Evolutionary conservation across 2,113 vertebrate species (phyloP).

Genomic region (Notothenia coriiceps): DNA sequence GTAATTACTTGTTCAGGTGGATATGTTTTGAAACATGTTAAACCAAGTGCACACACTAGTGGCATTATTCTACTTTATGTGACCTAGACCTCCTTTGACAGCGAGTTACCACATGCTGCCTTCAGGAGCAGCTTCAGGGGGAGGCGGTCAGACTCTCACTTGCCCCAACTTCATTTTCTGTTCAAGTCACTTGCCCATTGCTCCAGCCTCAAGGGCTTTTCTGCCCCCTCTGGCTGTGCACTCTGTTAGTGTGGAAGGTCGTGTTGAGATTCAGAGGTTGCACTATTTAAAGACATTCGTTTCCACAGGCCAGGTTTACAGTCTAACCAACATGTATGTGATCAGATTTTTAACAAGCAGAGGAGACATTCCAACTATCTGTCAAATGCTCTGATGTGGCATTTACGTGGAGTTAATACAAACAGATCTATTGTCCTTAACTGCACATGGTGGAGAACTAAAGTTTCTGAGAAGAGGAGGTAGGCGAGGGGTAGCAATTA

Average conservation of each 20-base stretch:
- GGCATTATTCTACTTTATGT: conserved; percentile 4
- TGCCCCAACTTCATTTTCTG: conserved; percentile 18
- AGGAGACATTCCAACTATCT: conserved; percentile 15
- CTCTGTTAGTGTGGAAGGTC: conserved; percentile 41
- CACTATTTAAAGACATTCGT: conserved; percentile 47
- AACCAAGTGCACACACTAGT: neutral
- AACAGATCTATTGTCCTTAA: neutral
- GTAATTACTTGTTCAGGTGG: neutral
- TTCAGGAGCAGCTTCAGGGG: conserved; percentile 2
- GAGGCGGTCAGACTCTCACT: conserved; percentile 11
- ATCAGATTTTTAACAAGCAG: conserved; percentile 22
- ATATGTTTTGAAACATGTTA: neutral
- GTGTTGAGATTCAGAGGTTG: conserved; percentile 56
- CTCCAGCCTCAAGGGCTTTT: conserved; percentile 7
- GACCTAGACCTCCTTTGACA: conserved; percentile 15
- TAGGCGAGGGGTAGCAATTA: neutral
- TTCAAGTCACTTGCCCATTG: conserved; percentile 19
- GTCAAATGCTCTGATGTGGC: conserved; percentile 16
- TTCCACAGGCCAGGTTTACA: conserved; percentile 19
- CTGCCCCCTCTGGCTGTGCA: conserved; percentile 17
- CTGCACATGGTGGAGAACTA: conserved; percentile 16
- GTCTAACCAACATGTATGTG: conserved; percentile 14
- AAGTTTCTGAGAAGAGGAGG: conserved; percentile 13
- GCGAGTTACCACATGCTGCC: neutral
- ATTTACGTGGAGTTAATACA: neutral